Percentiles rank a stretch among this genome's conserved stretches.
Evolutionary conservation across 2,888 invertebrate genomes (phyloP).

Genomic region (Prostheceraeus crozeri): DNA sequence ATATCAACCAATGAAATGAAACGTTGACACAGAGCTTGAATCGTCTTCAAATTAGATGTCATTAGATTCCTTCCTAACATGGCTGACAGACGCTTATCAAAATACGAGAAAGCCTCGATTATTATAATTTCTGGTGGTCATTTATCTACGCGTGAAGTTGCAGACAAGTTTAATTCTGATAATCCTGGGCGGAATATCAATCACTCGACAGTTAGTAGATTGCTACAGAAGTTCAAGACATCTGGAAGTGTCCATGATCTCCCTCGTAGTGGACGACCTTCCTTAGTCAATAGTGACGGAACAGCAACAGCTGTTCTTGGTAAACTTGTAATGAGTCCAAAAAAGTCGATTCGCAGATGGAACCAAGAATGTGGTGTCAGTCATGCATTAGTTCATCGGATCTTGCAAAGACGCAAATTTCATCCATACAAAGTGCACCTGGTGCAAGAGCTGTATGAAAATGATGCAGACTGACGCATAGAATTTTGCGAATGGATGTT

Average conservation of each 20-base stretch:
- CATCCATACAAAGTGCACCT: conserved; percentile 21
- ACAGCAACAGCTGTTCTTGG: no score
- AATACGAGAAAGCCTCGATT: no score
- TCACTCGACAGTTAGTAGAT: conserved; percentile 7
- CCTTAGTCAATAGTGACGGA: not conserved
- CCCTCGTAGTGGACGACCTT: not conserved
- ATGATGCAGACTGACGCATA: conserved; percentile 10
- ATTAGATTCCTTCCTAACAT: no score
- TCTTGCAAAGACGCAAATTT: conserved; percentile 5
- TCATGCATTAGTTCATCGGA: conserved; percentile 16
- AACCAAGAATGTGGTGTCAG: conserved; percentile 16
- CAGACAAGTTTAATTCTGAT: conserved; percentile 13
- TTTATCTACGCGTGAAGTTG: conserved; percentile 2
- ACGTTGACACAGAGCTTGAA: no score
- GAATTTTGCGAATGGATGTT: conserved; percentile 26
- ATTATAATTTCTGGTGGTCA: no score
- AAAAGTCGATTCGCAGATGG: not conserved
- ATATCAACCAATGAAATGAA: no score
- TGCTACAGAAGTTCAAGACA: conserved; percentile 10
- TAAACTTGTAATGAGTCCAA: conserved; percentile 7
- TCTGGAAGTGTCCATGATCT: conserved; percentile 1
- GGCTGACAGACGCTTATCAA: no score
- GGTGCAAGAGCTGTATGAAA: conserved; percentile 7
- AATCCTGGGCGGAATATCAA: conserved; percentile 18
- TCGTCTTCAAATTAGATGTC: no score